Conservation (phyloP, 2,113 vertebrate genomes). For the Takifugu flavidus region DNA sequence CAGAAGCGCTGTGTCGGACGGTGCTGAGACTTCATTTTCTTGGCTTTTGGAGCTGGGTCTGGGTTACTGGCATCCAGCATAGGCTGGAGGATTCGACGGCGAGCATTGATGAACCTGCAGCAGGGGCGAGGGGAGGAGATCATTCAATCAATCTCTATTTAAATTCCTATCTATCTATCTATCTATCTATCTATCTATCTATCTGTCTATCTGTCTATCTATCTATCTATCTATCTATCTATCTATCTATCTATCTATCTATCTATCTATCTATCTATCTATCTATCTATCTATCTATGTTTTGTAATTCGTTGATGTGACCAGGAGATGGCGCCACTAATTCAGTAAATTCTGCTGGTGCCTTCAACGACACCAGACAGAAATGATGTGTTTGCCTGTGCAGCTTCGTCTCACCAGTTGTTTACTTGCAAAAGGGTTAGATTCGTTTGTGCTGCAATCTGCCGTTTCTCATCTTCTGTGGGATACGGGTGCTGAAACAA, state of each 20-base stretch:
- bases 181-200: too few species aligned
- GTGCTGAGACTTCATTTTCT: slow-evolving; percentile 99
- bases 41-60: slow-evolving; percentile 94
- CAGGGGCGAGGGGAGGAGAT: neutral
- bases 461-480: slow-evolving; percentile 97
- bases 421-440: slow-evolving; percentile 98
- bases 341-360: neutral
- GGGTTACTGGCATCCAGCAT: slow-evolving; percentile 99
- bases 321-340: slow-evolving; percentile 63
- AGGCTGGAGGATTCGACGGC: slow-evolving; percentile 94
- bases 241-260: too few species aligned
- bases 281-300: too few species aligned
- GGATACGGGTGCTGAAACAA: slow-evolving; percentile 91
- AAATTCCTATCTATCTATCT: too few species aligned
- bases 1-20: slow-evolving; percentile 97
- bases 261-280: too few species aligned
- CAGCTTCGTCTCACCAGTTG: slow-evolving; percentile 87
- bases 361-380: too few species aligned
- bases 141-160: neutral
- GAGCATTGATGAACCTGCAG: slow-evolving; percentile 94
- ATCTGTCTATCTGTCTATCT: too few species aligned
- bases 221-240: too few species aligned
- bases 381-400: neutral
- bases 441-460: slow-evolving; percentile 96
- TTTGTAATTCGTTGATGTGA: slow-evolving; percentile 7